These are phyloP conservation scores for Lysiphlebus fabarum DNA, from an alignment of 1,140 invertebrate species.

Conservation along the genomic window DNA sequence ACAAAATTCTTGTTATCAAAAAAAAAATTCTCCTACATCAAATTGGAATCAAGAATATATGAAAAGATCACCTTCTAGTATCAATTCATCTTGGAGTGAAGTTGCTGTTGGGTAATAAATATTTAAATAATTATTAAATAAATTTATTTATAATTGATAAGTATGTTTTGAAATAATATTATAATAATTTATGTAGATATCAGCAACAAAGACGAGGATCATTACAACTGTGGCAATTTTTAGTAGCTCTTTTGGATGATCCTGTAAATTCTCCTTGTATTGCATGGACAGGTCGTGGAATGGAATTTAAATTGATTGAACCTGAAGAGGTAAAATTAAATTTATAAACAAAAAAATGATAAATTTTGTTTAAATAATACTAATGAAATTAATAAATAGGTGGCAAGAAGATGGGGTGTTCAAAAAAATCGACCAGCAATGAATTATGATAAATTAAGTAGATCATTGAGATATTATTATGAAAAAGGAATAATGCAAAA, in stretches of 20 bases:
- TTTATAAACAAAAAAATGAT: not conserved
- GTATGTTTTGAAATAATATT: too few relatives aligned
- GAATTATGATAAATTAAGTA: conserved; percentile 95
- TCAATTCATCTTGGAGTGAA: conserved; percentile 40
- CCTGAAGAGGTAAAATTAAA: conserved; percentile 77
- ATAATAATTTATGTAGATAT: too few relatives aligned
- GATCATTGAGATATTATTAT: conserved; percentile 92
- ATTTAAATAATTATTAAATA: too few relatives aligned
- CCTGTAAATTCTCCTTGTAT: conserved; percentile 83
- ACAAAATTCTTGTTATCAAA: conserved; percentile 37
- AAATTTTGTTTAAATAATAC: conserved; percentile 5
- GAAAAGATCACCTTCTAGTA: conserved; percentile 35
- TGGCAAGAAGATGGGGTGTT: conserved; percentile 77
- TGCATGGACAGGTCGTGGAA: conserved; percentile 90
- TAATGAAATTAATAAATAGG: conserved; percentile 53
- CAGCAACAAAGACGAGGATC: conserved; percentile 68
- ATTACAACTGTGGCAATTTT: conserved; percentile 91
- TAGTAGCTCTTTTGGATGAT: conserved; percentile 85
- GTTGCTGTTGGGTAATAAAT: conserved; percentile 38
- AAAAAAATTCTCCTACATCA: conserved; percentile 35
- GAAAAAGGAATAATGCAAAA: conserved; percentile 99
- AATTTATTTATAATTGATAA: too few relatives aligned
- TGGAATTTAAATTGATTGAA: conserved; percentile 93
- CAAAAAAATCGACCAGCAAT: conserved; percentile 90
- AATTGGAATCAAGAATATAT: conserved; percentile 44